Percentiles rank a stretch among this genome's conserved stretches.
Conservation (phyloP, 2,888 invertebrate species). For the Syrista parreyssii region DNA sequence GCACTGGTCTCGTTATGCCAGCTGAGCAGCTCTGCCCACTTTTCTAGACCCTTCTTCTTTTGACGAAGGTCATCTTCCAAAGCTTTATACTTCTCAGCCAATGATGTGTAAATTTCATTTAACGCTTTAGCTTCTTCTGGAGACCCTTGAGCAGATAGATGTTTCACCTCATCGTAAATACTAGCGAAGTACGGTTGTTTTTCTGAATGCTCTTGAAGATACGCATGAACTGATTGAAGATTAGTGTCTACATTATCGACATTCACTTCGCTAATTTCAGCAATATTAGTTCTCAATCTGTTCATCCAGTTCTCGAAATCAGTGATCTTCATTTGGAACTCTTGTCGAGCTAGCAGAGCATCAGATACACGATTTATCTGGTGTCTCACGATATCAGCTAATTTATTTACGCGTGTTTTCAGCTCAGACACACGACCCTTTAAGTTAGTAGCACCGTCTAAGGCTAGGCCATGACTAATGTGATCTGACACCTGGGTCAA, state of each 20-base stretch:
- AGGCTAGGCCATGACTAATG: constrained; percentile 80
- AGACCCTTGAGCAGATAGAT: constrained; percentile 76
- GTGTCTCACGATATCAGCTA: constrained; percentile 81
- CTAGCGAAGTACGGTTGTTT: constrained; percentile 82
- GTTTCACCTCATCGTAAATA: constrained; percentile 87
- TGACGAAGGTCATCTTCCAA: constrained; percentile 80
- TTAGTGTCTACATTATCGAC: constrained; percentile 84
- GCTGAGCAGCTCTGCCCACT: constrained; percentile 85
- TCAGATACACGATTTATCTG: constrained; percentile 86
- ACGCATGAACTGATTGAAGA: constrained; percentile 81
- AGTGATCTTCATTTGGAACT: constrained; percentile 82
- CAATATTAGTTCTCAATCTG: constrained; percentile 76
- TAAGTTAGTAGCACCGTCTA: constrained; percentile 79
- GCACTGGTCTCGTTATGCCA: constrained; percentile 85
- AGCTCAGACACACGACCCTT: constrained; percentile 80
- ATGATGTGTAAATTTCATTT: constrained; percentile 79
- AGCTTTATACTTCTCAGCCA: constrained; percentile 82
- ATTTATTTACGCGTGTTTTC: constrained; percentile 78
- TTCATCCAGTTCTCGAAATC: constrained; percentile 86
- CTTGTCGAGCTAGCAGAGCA: constrained; percentile 83
- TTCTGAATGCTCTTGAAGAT: constrained; percentile 87
- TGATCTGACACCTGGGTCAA: constrained; percentile 84
- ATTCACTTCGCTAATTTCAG: constrained; percentile 83
- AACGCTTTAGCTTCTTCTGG: constrained; percentile 80
- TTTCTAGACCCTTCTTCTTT: constrained; percentile 80